phyloP scores from a whole-genome alignment of 2,797 vertebrate genomes.

The Poeciliopsis paucimaculata region DNA sequence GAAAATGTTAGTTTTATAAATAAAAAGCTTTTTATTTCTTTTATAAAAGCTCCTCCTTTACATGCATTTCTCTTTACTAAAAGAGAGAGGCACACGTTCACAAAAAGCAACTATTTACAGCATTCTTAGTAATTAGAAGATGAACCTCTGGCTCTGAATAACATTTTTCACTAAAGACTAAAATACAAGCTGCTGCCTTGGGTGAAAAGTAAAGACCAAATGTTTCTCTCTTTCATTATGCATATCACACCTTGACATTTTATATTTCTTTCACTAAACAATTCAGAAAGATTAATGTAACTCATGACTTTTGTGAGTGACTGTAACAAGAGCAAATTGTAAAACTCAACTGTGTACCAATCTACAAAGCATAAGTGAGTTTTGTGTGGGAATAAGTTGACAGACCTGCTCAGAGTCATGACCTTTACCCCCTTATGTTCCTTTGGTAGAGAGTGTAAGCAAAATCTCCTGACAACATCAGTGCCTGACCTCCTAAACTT shows the following conservation, averaged over 20 bases:
- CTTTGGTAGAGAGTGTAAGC: not conserved
- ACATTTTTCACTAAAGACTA: not conserved
- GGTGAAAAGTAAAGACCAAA: not conserved
- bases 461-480: not conserved
- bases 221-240: not conserved
- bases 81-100: not conserved
- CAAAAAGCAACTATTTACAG: not conserved
- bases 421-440: not conserved
- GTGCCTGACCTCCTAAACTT: not conserved
- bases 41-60: not conserved
- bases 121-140: not conserved
- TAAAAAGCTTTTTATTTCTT: not conserved
- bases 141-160: not conserved
- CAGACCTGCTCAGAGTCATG: not conserved
- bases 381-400: not conserved
- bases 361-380: not conserved
- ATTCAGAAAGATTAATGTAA: not conserved
- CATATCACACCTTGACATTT: not conserved
- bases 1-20: not conserved
- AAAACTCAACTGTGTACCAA: not conserved
- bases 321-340: not conserved
- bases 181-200: not conserved
- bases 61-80: not conserved
- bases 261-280: not conserved
- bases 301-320: not conserved